phyloP scores from a whole-genome alignment of 2,113 vertebrate genomes.

The Prinia subflava region DNA sequence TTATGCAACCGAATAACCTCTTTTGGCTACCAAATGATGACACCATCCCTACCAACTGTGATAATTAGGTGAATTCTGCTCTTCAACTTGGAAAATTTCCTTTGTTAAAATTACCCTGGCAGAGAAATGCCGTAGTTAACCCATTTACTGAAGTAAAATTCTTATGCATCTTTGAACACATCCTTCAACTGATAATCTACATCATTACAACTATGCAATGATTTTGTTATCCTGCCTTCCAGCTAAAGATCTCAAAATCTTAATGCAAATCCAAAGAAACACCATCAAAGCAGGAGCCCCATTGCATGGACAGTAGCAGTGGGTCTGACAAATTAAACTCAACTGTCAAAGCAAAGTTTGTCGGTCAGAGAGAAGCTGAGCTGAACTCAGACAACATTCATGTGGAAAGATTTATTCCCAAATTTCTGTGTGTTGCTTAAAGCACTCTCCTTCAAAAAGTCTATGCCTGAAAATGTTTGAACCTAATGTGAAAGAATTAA shows the following conservation, averaged over 20 bases:
- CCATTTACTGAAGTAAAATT: not conserved
- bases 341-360: not conserved
- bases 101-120: not conserved
- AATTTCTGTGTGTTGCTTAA: not conserved
- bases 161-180: not conserved
- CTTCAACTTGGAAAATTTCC: not conserved
- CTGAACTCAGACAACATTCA: not conserved
- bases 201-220: not conserved
- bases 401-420: not conserved
- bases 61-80: not conserved
- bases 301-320: fast-evolving
- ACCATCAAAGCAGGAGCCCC: not conserved
- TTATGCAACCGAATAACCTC: not conserved
- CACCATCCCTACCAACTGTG: not conserved
- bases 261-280: not conserved
- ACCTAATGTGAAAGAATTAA: not conserved
- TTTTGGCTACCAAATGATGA: not conserved
- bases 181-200: not conserved
- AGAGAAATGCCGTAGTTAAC: not conserved
- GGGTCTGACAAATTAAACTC: not conserved
- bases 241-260: not conserved
- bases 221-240: not conserved
- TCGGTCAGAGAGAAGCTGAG: not conserved
- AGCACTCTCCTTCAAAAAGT: not conserved
- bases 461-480: not conserved